Base-by-base conservation (phyloP, 2,113 vertebrate species). In the Nycticorax nycticorax region DNA sequence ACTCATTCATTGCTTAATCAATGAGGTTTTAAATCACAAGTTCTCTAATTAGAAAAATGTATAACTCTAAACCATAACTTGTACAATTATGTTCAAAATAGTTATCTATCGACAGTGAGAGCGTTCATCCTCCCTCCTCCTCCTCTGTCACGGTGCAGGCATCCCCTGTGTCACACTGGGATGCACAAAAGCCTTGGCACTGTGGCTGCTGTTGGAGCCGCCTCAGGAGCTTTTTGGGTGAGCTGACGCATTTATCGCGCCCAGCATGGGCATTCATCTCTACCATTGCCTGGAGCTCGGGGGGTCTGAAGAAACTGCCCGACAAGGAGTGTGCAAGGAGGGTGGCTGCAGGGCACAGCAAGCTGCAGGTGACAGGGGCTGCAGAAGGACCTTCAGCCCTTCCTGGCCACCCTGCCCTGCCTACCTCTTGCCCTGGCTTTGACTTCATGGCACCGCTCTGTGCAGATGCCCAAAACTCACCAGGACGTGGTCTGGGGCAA, bases 221-320 rank as follows among this genome's bases (percentile, higher is more conserved):
- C 30, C 57, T 48, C 52, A 23, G 23, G 48, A 56, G 12, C 8
- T 72, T 71, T 63, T 64, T n/a, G 48, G 39, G 10, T 30, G 48
- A 63, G 23, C 43, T 30, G 19, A n/a, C 1, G 10, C 10, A 7
- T 41, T 50, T 14, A 21, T 5, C 43, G 8, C 1, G 1, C 28
- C 30, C n/a, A 19, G 28, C 1, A 2, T n/a, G 45, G 53, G 59
- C 59, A 20, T 35, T 8, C 8, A 32, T 16, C 32, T 35, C 45
- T 52, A 6, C 10, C 35, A 10, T 6, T 41, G n/a, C 43, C 19
- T 1, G 5, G 16, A 59, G 26, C 17, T 12, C 39, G 14, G 8
- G 41, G 28, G 28, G 4, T 62, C 24, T 27, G 24, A 68, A 30
- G 63, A 52, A 52, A 77, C 30, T 14, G 35, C 24, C 35, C 1